Conservation (phyloP, 2,888 invertebrate genomes). For the Aleiodes testaceus region DNA sequence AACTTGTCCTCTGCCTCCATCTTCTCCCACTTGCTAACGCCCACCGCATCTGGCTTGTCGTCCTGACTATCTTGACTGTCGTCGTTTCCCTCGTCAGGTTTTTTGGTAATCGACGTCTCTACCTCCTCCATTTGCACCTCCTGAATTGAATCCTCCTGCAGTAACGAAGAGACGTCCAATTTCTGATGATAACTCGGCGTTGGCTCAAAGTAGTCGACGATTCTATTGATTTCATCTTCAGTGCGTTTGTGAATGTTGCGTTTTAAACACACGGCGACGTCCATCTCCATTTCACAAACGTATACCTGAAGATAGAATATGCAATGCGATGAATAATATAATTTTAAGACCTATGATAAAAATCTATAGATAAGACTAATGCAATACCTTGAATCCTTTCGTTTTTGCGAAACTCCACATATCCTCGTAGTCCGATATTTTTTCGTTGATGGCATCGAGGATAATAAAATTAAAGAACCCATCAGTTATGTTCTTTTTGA, state of each 20-base stretch:
- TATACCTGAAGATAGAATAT: slow-evolving; percentile 81
- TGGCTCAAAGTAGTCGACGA: slow-evolving; percentile 82
- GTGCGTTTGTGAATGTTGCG: slow-evolving; percentile 89
- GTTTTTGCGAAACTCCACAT: slow-evolving; percentile 91
- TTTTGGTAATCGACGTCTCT: slow-evolving; percentile 48
- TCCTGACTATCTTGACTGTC: slow-evolving; percentile 71
- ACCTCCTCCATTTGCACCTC: slow-evolving; percentile 77
- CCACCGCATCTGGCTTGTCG: slow-evolving; percentile 56
- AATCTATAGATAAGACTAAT: neutral
- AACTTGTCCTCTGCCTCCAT: slow-evolving; percentile 71
- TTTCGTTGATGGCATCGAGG: slow-evolving; percentile 92
- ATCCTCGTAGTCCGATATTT: slow-evolving; percentile 86
- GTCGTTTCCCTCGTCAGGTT: slow-evolving; percentile 57
- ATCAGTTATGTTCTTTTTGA: slow-evolving; percentile 92
- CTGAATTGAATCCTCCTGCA: slow-evolving; percentile 87
- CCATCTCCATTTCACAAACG: slow-evolving; percentile 90
- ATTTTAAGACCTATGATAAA: neutral
- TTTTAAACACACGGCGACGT: slow-evolving; percentile 84
- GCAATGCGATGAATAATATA: neutral
- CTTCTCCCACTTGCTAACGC: slow-evolving; percentile 69
- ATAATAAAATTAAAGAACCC: slow-evolving; percentile 95
- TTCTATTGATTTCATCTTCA: slow-evolving; percentile 84
- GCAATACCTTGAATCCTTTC: slow-evolving; percentile 85
- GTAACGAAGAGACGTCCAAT: slow-evolving; percentile 86
- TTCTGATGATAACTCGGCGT: slow-evolving; percentile 88